These are phyloP conservation scores for Ondatra zibethicus DNA, from an alignment of 2,113 vertebrate species.

Conservation along the genomic window DNA sequence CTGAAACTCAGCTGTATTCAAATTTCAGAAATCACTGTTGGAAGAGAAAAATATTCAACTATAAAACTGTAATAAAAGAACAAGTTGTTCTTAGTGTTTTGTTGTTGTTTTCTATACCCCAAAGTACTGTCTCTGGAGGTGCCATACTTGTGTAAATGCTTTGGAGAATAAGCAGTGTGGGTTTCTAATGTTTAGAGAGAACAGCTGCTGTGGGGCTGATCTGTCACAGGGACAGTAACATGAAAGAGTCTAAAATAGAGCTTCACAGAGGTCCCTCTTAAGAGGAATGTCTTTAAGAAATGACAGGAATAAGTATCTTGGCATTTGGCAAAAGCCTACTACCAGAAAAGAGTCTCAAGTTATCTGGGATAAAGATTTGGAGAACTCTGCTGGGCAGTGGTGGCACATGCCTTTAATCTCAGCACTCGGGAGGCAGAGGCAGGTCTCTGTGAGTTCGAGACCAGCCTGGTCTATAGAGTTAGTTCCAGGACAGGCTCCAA, in stretches of 20 bases:
- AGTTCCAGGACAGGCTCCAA: too few species aligned
- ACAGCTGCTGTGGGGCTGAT: not conserved
- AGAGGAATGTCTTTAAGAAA: not conserved
- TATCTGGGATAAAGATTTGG: not conserved
- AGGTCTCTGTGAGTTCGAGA: too few species aligned
- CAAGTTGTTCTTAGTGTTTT: not conserved
- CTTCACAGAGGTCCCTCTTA: not conserved
- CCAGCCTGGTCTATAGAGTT: too few species aligned
- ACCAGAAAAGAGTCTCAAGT: not conserved
- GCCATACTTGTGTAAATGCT: slow-evolving; percentile 10
- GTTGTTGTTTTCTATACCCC: not conserved
- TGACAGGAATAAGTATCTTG: not conserved
- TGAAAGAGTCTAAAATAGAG: not conserved
- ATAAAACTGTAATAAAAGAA: slow-evolving; percentile 19
- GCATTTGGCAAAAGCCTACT: not conserved
- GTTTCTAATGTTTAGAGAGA: slow-evolving; percentile 1
- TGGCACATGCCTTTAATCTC: too few species aligned
- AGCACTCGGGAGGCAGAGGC: too few species aligned
- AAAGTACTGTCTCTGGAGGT: not conserved
- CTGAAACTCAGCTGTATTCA: slow-evolving; percentile 43
- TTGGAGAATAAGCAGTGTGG: not conserved
- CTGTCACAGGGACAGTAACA: not conserved
- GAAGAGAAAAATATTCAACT: not conserved
- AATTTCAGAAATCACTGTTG: slow-evolving; percentile 25
- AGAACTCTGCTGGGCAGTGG: too few species aligned